Conservation (phyloP, 2,113 vertebrate genomes). For the Gadus chalcogrammus region DNA sequence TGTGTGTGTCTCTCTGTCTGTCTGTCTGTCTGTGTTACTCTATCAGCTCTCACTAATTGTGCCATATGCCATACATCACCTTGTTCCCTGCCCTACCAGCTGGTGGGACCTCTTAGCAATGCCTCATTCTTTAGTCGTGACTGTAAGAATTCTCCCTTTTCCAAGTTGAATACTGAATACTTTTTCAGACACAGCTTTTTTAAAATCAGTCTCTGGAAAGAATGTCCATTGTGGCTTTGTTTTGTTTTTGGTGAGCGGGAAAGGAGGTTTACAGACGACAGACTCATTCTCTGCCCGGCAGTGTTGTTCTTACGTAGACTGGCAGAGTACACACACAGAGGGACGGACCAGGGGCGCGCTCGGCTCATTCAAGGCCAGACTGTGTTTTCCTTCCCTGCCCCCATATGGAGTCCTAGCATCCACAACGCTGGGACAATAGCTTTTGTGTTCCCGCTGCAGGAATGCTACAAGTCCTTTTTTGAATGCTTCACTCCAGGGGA, state of each 20-base stretch:
- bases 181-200: background rate
- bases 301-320: constrained; percentile 48
- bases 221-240: background rate
- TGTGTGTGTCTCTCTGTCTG: too few species aligned
- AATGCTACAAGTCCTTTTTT: background rate
- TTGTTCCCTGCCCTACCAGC: constrained; percentile 17
- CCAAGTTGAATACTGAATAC: too few species aligned
- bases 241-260: constrained; percentile 28
- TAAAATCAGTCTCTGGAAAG: background rate
- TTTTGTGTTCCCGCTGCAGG: constrained; percentile 50
- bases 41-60: too few species aligned
- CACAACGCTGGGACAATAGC: constrained; percentile 43
- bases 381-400: constrained; percentile 41
- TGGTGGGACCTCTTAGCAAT: too few species aligned
- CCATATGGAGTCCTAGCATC: constrained; percentile 40
- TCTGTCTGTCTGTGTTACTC: too few species aligned
- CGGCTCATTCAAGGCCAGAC: constrained; percentile 48
- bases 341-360: constrained; percentile 20
- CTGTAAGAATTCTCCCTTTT: too few species aligned
- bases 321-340: constrained; percentile 34
- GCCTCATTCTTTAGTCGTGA: too few species aligned
- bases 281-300: constrained; percentile 43
- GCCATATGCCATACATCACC: too few species aligned
- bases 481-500: background rate
- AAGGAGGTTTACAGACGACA: constrained; percentile 34